A percentile compares a stretch with the other conserved stretches of the same genome.
Evolutionary conservation across 2,797 vertebrate genomes (phyloP).

Genomic region (Paratrypauchen microcephalus): DNA sequence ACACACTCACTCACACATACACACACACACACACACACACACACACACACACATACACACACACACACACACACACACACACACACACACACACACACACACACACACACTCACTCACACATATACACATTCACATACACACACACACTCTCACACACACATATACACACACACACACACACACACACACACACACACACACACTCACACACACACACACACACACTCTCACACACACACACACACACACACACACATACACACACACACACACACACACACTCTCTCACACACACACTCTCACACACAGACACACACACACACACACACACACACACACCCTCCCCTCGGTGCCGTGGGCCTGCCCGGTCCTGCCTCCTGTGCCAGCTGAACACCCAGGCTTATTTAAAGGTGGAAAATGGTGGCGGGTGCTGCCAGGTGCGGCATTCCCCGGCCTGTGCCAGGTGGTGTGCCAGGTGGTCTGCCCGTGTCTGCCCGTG

Average conservation of each 20-base stretch:
- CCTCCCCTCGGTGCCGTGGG: slow-evolving; percentile 22
- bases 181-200: background rate
- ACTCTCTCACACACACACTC: background rate
- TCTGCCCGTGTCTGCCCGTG: slow-evolving; percentile 46
- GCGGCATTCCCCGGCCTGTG: slow-evolving; percentile 64
- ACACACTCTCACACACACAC: background rate
- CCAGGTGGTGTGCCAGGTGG: slow-evolving; percentile 67
- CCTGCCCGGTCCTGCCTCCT: slow-evolving; percentile 74
- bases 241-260: background rate
- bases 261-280: slow-evolving; percentile 8
- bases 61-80: too few relatives aligned
- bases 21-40: background rate
- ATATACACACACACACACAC: background rate
- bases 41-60: too few relatives aligned
- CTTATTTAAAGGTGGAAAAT: slow-evolving; percentile 65
- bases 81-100: too few relatives aligned
- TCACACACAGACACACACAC: background rate
- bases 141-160: background rate
- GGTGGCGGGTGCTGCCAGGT: slow-evolving; percentile 51
- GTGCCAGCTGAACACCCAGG: slow-evolving; percentile 57
- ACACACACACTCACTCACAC: background rate
- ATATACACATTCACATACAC: background rate
- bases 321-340: background rate
- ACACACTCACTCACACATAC: too few relatives aligned
- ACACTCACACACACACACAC: background rate